Evolutionary conservation across 2,888 invertebrate species (phyloP), one percentile per base, ranked within the genome.

Genomic region (Julus scanicus): DNA sequence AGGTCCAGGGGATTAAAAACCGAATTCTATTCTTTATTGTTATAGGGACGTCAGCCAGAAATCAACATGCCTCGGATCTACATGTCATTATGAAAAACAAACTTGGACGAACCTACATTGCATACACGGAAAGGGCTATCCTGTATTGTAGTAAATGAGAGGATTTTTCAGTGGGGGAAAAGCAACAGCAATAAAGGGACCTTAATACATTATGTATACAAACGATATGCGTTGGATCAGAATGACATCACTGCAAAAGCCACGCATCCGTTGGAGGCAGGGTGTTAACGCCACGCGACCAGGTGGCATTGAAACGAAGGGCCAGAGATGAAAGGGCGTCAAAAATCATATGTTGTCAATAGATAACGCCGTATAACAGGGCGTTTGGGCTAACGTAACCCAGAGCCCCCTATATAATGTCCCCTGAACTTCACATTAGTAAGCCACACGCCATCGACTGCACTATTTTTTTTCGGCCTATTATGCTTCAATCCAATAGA

Each of bases 181-280:
- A 20, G 71, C 71, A 71, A 29, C 29, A 71, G 71, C 71, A 71
- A 71, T 71, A 71, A 71, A 71, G 71, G 29, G 71, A 29, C 71
- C 71, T 71, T 71, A 71, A 71, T 71, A 71, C 71, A 71, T 71
- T 71, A 71, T 71, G 71, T 71, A 71, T 71, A 71, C 71, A 71
- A 71, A 29, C 71, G 71, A 71, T 71, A 71, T 71, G 71, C 71
- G 71, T 29, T 37, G 71, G 71, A 71, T 71, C 71, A 71, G 71
- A 71, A 71, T 71, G 71, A 71, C 71, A 71, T 71, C 71, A 71
- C 71, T 71, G 71, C n/a, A 15, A 63, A 63, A 63, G 63, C 63
- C 63, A 71, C 29, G 71, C 71, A 71, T 71, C 71, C 71, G 71
- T 71, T 13, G 71, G 71, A 71, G 71, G 71, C 71, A 71, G 71